Evolutionary conservation across 2,888 invertebrate species (phyloP), one percentile per base, ranked within the genome.

Genomic region (Cryptosula pallasiana): DNA sequence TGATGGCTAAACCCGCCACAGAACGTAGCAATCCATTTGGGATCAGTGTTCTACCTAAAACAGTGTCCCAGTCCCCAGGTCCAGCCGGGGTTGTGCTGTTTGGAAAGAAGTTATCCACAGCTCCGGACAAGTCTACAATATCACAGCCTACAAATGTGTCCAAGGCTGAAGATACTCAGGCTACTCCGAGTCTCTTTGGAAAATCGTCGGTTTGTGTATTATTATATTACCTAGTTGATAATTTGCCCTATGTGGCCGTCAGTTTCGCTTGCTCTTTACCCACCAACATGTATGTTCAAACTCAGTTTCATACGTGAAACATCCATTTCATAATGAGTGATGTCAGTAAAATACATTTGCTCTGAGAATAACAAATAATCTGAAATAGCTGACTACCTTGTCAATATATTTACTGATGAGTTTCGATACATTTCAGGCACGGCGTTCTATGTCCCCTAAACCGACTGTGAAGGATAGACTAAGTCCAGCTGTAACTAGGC

Each of bases 371-470:
- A n/a, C n/a, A n/a, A n/a, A n/a, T n/a, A n/a, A n/a, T n/a, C n/a
- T n/a, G n/a, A n/a, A n/a, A n/a, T n/a, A n/a, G n/a, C n/a, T n/a
- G n/a, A n/a, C n/a, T n/a, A n/a, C n/a, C n/a, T n/a, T n/a, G n/a
- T n/a, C n/a, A n/a, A n/a, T n/a, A n/a, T n/a, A n/a, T n/a, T n/a
- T n/a, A n/a, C n/a, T n/a, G n/a, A n/a, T n/a, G n/a, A n/a, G n/a
- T n/a, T n/a, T n/a, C n/a, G n/a, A n/a, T 45, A 57, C 5, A 25
- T 63, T 63, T 29, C n/a, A 63, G 63, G 63, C 29, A 32, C 27
- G 32, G 34, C 29, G 63, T 3, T 63, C 63, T 3, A 32, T 63
- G 29, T 63, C 63, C 5, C 63, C 63, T 13, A 25, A 20, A 3
- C 32, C 29, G 3, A 29, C 63, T 34, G n/a, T 63, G 2, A 3